phyloP scores from a whole-genome alignment of 2,888 invertebrate species.

The Luffia ferchaultella region DNA sequence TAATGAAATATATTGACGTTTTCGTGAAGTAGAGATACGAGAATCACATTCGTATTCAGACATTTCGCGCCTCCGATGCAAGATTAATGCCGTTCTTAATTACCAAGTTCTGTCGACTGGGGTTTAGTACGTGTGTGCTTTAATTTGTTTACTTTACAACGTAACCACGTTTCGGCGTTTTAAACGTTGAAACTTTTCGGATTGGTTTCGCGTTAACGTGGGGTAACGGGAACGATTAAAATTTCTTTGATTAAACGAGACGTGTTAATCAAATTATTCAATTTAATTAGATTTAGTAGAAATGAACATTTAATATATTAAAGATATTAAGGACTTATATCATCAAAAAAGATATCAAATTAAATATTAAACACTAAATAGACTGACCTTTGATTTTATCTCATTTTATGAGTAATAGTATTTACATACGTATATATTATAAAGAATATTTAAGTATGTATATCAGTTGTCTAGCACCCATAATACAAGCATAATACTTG shows the following conservation, averaged over 20 bases:
- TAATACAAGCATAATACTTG: too few relatives aligned
- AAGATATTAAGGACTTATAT: too few relatives aligned
- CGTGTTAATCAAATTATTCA: too few relatives aligned
- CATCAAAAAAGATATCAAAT: too few relatives aligned
- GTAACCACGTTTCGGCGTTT: not conserved
- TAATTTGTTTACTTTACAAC: not conserved
- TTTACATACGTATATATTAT: too few relatives aligned
- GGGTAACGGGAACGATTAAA: not conserved
- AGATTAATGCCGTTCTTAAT: slow-evolving; percentile 65
- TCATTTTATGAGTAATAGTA: too few relatives aligned
- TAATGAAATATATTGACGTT: not conserved
- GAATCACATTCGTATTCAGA: slow-evolving; percentile 19
- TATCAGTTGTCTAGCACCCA: too few relatives aligned
- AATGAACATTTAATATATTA: too few relatives aligned
- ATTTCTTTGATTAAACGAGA: not conserved
- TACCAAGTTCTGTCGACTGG: slow-evolving; percentile 51
- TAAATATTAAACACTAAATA: too few relatives aligned
- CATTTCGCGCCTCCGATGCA: slow-evolving; percentile 41
- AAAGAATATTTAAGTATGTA: too few relatives aligned
- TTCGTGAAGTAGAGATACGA: not conserved
- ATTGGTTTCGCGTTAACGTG: not conserved
- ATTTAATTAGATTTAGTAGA: too few relatives aligned
- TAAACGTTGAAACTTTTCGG: not conserved
- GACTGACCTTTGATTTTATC: too few relatives aligned
- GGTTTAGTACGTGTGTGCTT: slow-evolving; percentile 52